Base-by-base conservation (phyloP, 2,888 invertebrate species). In the Acrocera orbiculus region DNA sequence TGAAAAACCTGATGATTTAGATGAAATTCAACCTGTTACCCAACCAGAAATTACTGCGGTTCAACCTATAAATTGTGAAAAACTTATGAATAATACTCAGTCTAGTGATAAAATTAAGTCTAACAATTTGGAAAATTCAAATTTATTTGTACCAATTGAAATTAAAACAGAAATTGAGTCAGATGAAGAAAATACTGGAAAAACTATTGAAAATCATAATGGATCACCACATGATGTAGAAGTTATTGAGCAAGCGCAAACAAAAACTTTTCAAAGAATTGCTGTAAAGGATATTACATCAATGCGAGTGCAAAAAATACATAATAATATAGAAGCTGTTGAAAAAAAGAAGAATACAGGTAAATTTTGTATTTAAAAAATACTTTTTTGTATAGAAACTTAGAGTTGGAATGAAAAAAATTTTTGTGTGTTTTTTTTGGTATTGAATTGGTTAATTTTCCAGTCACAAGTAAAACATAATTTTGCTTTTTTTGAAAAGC, bases 131-230 rank as follows among this genome's bases (percentile, higher is more conserved):
- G n/a, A n/a, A n/a, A n/a, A n/a, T n/a, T n/a, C n/a, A n/a, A n/a
- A n/a, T n/a, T n/a, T 6, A 26, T 7, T 4, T 26, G 27, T 22
- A 22, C 20, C 25, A 15, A 9, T 22, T 29, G 16, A 24, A 29
- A 49, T 57, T n/a, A 56, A 57, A 43, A 48, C 45, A 6, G 58
- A 56, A 35, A 37, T 49, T 4, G 17, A 44, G 4, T 52, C 53
- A 1, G 53, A 51, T 30, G 49, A 50, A n/a, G 47, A 42, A 17
- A 45, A 39, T 14, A 32, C 31, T 22, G 15, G 16, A 16, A 19
- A 27, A 28, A 26, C 30, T 24, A 11, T 15, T 28, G 30, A 20
- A 26, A 15, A 13, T 11, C 32, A 15, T 8, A 15, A 32, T 10
- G 6, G 16, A 11, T 27, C 24, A 4, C 8, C 26, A 14, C 27